These are phyloP conservation scores for Phallusia fumigata DNA, from an alignment of 23 tunicate genomes.

Conservation along the genomic window DNA sequence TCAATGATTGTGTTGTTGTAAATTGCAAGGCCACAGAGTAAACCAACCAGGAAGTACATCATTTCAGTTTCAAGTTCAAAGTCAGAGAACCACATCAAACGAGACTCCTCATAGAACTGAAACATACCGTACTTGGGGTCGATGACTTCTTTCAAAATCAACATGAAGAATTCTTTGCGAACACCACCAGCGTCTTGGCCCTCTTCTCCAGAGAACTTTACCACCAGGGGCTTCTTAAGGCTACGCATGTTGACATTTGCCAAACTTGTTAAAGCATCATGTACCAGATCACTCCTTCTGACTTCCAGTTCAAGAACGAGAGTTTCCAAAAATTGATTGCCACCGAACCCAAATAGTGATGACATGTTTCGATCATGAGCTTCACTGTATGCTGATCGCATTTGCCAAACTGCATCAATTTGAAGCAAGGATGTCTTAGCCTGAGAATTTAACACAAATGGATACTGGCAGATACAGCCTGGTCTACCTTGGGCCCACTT, in stretches of 20 bases:
- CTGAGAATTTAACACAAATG: conserved; percentile 81
- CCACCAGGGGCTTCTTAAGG: conserved; percentile 74
- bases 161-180: conserved; percentile 95
- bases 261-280: conserved; percentile 44
- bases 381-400: conserved; percentile 70
- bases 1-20: conserved; percentile 95
- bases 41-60: conserved; percentile 89
- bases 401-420: conserved; percentile 79
- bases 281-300: conserved; percentile 45
- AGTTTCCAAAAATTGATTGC: conserved; percentile 24
- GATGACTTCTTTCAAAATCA: conserved; percentile 74
- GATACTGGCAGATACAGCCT: conserved; percentile 80
- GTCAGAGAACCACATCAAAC: conserved; percentile 88
- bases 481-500: conserved; percentile 37
- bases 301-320: conserved; percentile 69
- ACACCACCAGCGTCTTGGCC: conserved; percentile 99
- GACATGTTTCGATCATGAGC: conserved; percentile 76
- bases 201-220: conserved; percentile 92
- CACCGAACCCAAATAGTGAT: conserved; percentile 43
- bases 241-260: conserved; percentile 49
- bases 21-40: conserved; percentile 90
- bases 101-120: conserved; percentile 68
- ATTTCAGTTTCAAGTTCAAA: conserved; percentile 75
- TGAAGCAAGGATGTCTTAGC: conserved; percentile 82
- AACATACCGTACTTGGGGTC: conserved; percentile 99